Percentiles rank a stretch among this genome's conserved stretches.
Conservation (phyloP, 2,888 invertebrate species). For the Lingula anatina region DNA sequence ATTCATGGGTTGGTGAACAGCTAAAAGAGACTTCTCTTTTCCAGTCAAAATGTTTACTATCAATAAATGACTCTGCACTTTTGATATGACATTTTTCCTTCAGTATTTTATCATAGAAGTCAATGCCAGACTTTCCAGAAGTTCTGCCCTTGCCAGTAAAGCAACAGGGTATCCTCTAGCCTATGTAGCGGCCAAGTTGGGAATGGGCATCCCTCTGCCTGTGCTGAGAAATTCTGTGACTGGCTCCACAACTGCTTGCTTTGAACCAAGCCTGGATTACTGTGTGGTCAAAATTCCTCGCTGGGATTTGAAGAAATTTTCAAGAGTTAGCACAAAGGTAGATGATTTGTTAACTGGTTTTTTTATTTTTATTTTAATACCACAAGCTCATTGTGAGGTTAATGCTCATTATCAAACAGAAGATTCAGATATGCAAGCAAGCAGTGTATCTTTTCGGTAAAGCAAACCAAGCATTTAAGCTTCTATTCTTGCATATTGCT, state of each 20-base stretch:
- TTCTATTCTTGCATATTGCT: too few species aligned
- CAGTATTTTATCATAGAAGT: conserved; percentile 63
- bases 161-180: conserved; percentile 98
- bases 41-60: too few species aligned
- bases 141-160: conserved; percentile 97
- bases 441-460: too few species aligned
- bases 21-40: too few species aligned
- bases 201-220: conserved; percentile 77
- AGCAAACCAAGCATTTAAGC: too few species aligned
- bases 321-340: conserved; percentile 86
- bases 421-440: too few species aligned
- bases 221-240: conserved; percentile 91
- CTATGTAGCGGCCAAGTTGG: conserved; percentile 95
- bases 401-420: too few species aligned
- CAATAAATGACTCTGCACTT: too few species aligned
- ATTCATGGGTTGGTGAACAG: too few species aligned
- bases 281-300: conserved; percentile 98
- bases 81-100: conserved; percentile 14
- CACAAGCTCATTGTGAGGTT: not conserved
- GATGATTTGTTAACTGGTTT: too few species aligned
- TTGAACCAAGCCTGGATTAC: conserved; percentile 98
- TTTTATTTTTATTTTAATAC: not conserved
- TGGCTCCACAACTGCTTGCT: conserved; percentile 90
- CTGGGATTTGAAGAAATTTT: conserved; percentile 90
- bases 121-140: conserved; percentile 92